Base-by-base conservation (phyloP, 2,888 invertebrate genomes). In the Microplitis deprimator region DNA sequence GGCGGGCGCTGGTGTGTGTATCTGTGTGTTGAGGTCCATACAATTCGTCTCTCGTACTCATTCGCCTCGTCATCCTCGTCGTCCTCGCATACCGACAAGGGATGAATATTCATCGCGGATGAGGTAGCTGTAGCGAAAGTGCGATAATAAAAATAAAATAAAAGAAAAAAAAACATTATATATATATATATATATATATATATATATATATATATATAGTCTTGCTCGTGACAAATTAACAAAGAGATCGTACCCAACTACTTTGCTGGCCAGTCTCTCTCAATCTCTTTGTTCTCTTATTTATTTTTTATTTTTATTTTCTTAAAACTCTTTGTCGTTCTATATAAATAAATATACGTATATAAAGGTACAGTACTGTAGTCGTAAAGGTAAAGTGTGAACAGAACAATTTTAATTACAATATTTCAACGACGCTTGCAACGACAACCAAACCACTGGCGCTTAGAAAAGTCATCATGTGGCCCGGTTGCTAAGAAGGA, bases 321-420 rank as follows among this genome's bases (percentile, higher is more conserved):
- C 50, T 50, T 50, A 4, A 50, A 50, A 50, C 20, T 64, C 64
- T 64, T 64, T 17, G 10, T 20, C 64, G 10, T 8, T 64, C 8
- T 50, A 13, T 13, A 13, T 50, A 50, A 62, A 64, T 64, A 64
- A n/a, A 64, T 64, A 16, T 64, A 64, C 16, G 29, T 29, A 2
- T 29, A 29, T 29, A 29, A 67, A 20, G 38, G 62, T 62, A 10
- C 38, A 62, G n/a, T 13, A 50, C 13, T 50, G 13, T 50, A 50
- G 62, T 62, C 20, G 41, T 72, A 41, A 61, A 64, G 41, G 64
- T 40, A 65, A 29, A 50, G 41, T 40, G 67, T 50, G 38, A 69
- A 75, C 77, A 72, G 79, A 81, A 81, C 82, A 80, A 82, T 82
- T 82, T 82, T 82, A 82, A 82, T 82, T 82, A 82, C 82, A 81